Evolutionary conservation across 2,888 invertebrate species (phyloP).

Genomic region (Agrenia bidenticulata): DNA sequence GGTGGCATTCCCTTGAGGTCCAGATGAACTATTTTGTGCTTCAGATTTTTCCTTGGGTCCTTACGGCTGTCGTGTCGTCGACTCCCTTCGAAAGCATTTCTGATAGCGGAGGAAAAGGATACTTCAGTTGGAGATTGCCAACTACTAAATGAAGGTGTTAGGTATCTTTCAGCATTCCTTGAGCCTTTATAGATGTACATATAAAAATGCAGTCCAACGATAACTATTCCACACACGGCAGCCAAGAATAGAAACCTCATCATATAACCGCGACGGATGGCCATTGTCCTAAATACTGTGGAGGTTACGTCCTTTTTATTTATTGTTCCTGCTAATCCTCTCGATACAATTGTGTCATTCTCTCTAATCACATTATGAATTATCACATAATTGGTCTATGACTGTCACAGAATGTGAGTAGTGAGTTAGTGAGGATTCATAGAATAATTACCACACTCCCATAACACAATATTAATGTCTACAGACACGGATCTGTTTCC

Average conservation of each 20-base stretch:
- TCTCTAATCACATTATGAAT: too few relatives aligned
- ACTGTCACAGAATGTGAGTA: too few relatives aligned
- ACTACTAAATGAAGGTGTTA: neutral
- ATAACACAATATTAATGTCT: too few relatives aligned
- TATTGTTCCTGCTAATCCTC: too few relatives aligned
- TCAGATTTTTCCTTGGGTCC: conserved; percentile 15
- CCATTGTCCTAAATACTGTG: too few relatives aligned
- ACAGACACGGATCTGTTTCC: too few relatives aligned
- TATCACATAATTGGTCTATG: too few relatives aligned
- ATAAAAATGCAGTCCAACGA: conserved; percentile 11
- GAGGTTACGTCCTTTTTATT: too few relatives aligned
- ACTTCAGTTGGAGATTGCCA: neutral
- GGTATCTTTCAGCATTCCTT: neutral
- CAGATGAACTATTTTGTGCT: conserved; percentile 71
- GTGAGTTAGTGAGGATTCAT: too few relatives aligned
- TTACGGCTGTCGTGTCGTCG: neutral
- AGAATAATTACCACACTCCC: too few relatives aligned
- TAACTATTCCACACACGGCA: neutral
- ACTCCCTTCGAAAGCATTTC: neutral
- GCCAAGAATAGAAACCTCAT: neutral
- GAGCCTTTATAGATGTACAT: conserved; percentile 8
- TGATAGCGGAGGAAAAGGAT: neutral
- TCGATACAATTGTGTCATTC: too few relatives aligned
- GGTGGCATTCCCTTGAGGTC: conserved; percentile 84
- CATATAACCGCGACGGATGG: neutral